A percentile compares a stretch with the other conserved stretches of the same genome.
Conservation (phyloP, 1,140 invertebrate species). For the Magallana angulata region DNA sequence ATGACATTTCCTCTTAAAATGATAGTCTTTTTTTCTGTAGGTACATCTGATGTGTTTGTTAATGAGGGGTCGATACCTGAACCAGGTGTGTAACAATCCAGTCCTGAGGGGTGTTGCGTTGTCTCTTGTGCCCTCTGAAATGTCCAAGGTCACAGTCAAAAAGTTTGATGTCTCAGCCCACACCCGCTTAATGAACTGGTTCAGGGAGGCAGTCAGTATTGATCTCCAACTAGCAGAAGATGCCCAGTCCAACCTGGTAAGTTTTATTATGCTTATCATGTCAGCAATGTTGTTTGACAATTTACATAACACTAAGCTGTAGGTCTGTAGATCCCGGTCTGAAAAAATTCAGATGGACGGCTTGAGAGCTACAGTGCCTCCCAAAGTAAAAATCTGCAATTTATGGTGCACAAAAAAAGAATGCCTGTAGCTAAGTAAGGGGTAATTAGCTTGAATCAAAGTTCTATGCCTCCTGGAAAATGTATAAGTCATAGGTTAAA, state of each 20-base stretch:
- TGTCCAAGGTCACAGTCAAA: not conserved
- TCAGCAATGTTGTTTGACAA: too few species aligned
- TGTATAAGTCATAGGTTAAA: too few species aligned
- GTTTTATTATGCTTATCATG: not conserved
- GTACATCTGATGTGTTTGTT: conserved; percentile 89
- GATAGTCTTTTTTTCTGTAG: conserved; percentile 53
- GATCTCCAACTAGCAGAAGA: not conserved
- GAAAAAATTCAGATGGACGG: too few species aligned
- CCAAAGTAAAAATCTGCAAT: too few species aligned
- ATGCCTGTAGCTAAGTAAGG: too few species aligned
- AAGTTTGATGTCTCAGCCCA: conserved; percentile 28
- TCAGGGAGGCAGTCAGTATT: conserved; percentile 25
- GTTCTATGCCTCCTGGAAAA: too few species aligned
- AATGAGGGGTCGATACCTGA: conserved; percentile 89
- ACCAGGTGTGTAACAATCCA: conserved; percentile 85
- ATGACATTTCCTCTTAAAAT: too few species aligned
- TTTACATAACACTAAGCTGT: too few species aligned
- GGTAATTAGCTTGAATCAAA: too few species aligned
- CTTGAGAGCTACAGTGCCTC: too few species aligned
- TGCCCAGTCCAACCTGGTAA: not conserved
- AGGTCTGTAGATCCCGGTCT: too few species aligned
- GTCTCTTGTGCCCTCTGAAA: conserved; percentile 85
- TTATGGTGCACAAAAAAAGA: too few species aligned
- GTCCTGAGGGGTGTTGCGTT: conserved; percentile 85
- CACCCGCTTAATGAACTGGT: conserved; percentile 55